Conservation (phyloP, 2,797 vertebrate species). For the Neopelma chrysocephalum region DNA sequence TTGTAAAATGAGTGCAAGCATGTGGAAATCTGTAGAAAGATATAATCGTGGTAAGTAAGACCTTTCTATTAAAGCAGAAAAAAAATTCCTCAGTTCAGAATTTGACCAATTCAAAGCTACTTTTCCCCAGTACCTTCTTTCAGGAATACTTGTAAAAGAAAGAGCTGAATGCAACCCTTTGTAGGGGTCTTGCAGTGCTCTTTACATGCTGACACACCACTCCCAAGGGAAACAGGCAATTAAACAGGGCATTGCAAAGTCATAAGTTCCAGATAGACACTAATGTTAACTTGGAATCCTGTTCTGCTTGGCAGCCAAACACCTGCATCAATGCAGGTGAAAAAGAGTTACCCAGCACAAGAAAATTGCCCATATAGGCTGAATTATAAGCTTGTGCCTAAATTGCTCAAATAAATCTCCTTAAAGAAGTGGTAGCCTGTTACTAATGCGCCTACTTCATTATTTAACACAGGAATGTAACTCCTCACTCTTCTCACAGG, state of each 20-base stretch:
- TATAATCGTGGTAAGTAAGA: not conserved
- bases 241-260: slow-evolving; percentile 21
- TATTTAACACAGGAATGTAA: not conserved
- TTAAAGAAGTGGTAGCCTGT: not conserved
- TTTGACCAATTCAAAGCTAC: not conserved
- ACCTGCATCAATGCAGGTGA: not conserved
- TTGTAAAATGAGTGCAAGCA: not conserved
- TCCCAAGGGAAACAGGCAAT: slow-evolving; percentile 1
- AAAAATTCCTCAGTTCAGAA: not conserved
- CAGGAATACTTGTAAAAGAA: not conserved
- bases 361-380: not conserved
- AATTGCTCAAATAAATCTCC: slow-evolving; percentile 1
- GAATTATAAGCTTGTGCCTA: not conserved
- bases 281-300: not conserved
- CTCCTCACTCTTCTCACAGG: not conserved
- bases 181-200: not conserved
- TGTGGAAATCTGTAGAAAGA: not conserved
- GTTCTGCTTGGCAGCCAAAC: not conserved
- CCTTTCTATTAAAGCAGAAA: not conserved
- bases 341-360: not conserved
- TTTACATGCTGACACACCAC: not conserved
- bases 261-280: not conserved
- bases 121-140: not conserved
- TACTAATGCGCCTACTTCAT: not conserved
- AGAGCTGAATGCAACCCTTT: not conserved